Conservation (phyloP, 1,140 invertebrate species). For the Daktulosphaira vitifoliae region DNA sequence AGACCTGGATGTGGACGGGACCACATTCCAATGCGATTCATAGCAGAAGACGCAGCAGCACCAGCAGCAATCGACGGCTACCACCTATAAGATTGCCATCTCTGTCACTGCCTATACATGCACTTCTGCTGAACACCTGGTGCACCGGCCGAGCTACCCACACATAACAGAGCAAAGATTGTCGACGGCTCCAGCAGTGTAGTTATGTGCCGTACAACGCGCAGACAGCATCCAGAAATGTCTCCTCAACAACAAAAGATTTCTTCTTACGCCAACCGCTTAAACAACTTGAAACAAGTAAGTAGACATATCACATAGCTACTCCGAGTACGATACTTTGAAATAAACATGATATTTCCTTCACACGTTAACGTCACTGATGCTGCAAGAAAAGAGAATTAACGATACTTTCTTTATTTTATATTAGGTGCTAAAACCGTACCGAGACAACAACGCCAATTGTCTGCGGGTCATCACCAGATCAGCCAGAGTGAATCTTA, state of each 20-base stretch:
- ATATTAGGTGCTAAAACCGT: conserved; percentile 1
- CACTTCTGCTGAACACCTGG: not conserved
- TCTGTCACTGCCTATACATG: too few relatives aligned
- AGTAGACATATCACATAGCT: not conserved
- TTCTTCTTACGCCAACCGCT: not conserved
- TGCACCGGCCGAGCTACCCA: not conserved
- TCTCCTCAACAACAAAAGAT: not conserved
- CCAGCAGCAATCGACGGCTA: not conserved
- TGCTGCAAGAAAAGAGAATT: too few relatives aligned
- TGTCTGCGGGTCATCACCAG: conserved; percentile 5
- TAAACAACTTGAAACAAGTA: conserved; percentile 4
- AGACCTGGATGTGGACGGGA: conserved; percentile 10
- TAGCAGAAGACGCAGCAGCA: not conserved
- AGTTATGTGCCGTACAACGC: conserved; percentile 9
- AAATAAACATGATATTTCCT: too few relatives aligned
- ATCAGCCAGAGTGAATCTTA: conserved; percentile 24
- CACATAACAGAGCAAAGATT: not conserved
- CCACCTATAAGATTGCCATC: not conserved
- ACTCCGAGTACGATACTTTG: too few relatives aligned
- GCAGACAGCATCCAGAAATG: not conserved
- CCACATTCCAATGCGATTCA: conserved; percentile 30
- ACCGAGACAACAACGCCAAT: conserved; percentile 13
- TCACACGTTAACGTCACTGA: too few relatives aligned
- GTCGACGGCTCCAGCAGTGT: not conserved
- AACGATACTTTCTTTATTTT: too few relatives aligned